These are phyloP conservation scores for Carduelis carduelis DNA, from an alignment of 2,797 vertebrate genomes.

Conservation along the genomic window DNA sequence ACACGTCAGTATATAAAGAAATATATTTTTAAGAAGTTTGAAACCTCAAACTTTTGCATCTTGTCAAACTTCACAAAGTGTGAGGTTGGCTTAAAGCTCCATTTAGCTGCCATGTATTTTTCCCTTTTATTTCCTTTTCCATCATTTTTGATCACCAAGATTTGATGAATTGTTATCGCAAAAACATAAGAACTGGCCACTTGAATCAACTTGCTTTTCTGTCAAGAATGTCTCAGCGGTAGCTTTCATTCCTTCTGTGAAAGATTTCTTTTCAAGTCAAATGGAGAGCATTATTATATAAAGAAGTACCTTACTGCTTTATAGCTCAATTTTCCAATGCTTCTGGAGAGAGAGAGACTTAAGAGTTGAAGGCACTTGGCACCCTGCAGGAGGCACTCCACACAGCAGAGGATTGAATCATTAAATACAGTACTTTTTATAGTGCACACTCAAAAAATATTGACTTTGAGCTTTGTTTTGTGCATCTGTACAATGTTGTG, in stretches of 20 bases:
- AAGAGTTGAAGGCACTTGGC: conserved; percentile 38
- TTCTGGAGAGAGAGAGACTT: conserved; percentile 27
- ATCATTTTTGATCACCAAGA: conserved; percentile 43
- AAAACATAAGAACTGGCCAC: conserved; percentile 44
- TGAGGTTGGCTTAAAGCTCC: background rate
- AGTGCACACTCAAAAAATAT: background rate
- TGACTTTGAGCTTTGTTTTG: background rate
- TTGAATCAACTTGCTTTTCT: conserved; percentile 56
- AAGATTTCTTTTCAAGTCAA: conserved; percentile 51
- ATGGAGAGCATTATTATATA: conserved; percentile 47
- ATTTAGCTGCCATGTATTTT: conserved; percentile 35
- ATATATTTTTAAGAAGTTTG: background rate
- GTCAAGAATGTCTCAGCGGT: conserved; percentile 55
- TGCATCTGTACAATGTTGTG: background rate
- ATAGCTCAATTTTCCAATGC: conserved; percentile 46
- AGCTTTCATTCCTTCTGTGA: conserved; percentile 48
- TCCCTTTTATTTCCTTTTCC: conserved; percentile 35
- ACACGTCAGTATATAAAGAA: background rate
- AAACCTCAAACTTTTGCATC: conserved; percentile 3
- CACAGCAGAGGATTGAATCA: conserved; percentile 12
- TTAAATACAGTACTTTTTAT: background rate
- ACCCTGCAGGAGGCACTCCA: conserved; percentile 19
- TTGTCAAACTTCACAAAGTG: conserved; percentile 21
- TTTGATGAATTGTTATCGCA: conserved; percentile 46
- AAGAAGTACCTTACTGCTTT: conserved; percentile 39